A percentile compares a stretch with the other conserved stretches of the same genome.
Evolutionary conservation across 1,140 invertebrate genomes (phyloP).

Genomic region (Papilio aristodemus): DNA sequence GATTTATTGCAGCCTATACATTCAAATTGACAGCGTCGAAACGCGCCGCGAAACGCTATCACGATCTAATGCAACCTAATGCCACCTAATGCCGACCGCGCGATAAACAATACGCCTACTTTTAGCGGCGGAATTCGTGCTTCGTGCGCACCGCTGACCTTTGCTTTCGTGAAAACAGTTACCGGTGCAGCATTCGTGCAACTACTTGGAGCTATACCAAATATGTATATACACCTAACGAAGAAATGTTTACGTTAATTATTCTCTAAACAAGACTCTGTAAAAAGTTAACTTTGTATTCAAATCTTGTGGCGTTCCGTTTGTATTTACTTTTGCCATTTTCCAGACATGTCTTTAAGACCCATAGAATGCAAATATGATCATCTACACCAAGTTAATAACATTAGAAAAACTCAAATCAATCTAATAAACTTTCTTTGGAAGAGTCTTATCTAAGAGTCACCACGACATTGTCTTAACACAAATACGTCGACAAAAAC

Average conservation of each 20-base stretch:
- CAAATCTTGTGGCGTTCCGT: too few species aligned
- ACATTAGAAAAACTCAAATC: too few species aligned
- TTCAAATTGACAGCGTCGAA: conserved; percentile 58
- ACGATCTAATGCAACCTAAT: conserved; percentile 29
- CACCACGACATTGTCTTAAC: too few species aligned
- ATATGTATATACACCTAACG: neutral
- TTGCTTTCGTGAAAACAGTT: conserved; percentile 24
- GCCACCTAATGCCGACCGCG: conserved; percentile 17
- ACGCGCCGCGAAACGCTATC: conserved; percentile 33
- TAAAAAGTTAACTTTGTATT: too few species aligned
- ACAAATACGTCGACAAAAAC: too few species aligned
- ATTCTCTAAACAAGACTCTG: too few species aligned
- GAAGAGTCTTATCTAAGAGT: too few species aligned
- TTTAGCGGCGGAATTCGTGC: neutral
- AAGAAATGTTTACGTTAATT: neutral
- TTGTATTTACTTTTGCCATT: too few species aligned
- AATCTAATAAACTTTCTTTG: too few species aligned
- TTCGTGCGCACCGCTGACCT: conserved; percentile 18
- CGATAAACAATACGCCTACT: conserved; percentile 26
- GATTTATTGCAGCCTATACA: conserved; percentile 62
- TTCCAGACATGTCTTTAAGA: too few species aligned
- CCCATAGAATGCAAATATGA: too few species aligned
- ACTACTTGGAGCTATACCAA: neutral
- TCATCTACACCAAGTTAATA: too few species aligned
- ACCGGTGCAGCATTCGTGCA: neutral